These are phyloP conservation scores for Athalia cordata DNA, from an alignment of 2,888 invertebrate genomes.

Conservation along the genomic window DNA sequence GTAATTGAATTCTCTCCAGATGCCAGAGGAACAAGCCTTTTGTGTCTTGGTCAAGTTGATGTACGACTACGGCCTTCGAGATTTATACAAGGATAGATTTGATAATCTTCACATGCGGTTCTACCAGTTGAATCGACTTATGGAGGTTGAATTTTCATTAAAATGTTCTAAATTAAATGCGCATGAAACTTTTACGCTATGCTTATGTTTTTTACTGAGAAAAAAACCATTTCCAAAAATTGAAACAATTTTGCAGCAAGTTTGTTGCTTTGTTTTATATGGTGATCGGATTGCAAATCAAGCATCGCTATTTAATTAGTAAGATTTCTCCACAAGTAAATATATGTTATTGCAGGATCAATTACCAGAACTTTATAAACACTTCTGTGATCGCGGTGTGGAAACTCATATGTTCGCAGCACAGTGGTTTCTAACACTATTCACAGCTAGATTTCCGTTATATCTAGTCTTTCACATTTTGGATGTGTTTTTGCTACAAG, in stretches of 20 bases:
- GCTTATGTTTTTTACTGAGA: too few relatives aligned
- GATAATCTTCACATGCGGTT: slow-evolving; percentile 95
- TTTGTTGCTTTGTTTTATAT: neutral
- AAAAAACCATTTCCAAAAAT: too few relatives aligned
- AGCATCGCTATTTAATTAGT: neutral
- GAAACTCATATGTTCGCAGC: slow-evolving; percentile 99
- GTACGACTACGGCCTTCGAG: slow-evolving; percentile 96
- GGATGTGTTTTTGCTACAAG: slow-evolving; percentile 96
- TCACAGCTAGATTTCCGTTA: slow-evolving; percentile 98
- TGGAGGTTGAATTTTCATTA: slow-evolving; percentile 80
- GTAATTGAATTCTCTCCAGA: slow-evolving; percentile 77
- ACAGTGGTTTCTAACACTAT: slow-evolving; percentile 99
- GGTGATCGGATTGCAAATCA: neutral
- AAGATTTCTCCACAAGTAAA: neutral
- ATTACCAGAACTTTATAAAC: slow-evolving; percentile 86
- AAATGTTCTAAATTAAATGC: neutral
- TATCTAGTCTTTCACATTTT: slow-evolving; percentile 98
- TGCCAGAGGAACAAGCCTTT: slow-evolving; percentile 99
- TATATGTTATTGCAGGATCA: slow-evolving; percentile 80
- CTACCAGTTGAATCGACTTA: slow-evolving; percentile 94
- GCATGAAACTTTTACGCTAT: too few relatives aligned
- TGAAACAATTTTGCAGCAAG: too few relatives aligned
- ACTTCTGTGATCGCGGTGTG: slow-evolving; percentile 87
- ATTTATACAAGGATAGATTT: slow-evolving; percentile 97
- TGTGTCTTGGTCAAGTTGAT: slow-evolving; percentile 96